Evolutionary conservation across 2,113 vertebrate species (phyloP), one percentile per base, ranked within the genome.

Genomic region (Erythrolamprus reginae): DNA sequence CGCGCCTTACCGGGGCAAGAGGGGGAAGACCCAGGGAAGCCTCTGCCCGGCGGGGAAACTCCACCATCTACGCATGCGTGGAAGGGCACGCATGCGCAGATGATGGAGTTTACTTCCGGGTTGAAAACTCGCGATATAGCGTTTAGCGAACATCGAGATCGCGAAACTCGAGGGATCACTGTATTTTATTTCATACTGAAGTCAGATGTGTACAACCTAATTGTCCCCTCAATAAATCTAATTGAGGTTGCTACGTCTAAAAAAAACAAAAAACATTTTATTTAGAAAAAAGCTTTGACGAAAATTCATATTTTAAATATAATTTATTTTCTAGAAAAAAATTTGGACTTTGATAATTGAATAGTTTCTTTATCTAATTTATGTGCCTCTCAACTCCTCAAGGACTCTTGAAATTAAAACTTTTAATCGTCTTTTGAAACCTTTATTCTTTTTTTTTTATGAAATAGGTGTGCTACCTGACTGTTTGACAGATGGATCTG

Each of bases 401-500:
- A n/a, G n/a, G n/a, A n/a, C n/a, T n/a, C n/a, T n/a, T n/a, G n/a
- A n/a, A n/a, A n/a, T n/a, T n/a, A n/a, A n/a, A n/a, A n/a, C n/a
- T n/a, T 65, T 65, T 65, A 65, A 42, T 77, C 7, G 7, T 17
- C 33, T 77, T 21, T 42, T 77, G 17, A 42, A 19, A 5, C 15
- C 10, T 87, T 45, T 88, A 92, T 91, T 89, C 24, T 1, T 28
- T 0, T 1, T 0, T 2, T 55, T 42, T 91, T 82, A 92, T 95
- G 90, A 51, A 88, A 88, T 45, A 99, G 99, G 99, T 87, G 97
- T 98, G 1, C 96, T 99, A 52, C 99, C 99, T 4, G 98, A 99
- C 88, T 99, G 99, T 96, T 96, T 99, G 95, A 99, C 98, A 6
- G 98, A 99, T 70, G 99, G 99, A 10, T 96, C 97, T 84, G 99